Conservation (phyloP, 2,888 invertebrate species). For the Limnephilus auricula region DNA sequence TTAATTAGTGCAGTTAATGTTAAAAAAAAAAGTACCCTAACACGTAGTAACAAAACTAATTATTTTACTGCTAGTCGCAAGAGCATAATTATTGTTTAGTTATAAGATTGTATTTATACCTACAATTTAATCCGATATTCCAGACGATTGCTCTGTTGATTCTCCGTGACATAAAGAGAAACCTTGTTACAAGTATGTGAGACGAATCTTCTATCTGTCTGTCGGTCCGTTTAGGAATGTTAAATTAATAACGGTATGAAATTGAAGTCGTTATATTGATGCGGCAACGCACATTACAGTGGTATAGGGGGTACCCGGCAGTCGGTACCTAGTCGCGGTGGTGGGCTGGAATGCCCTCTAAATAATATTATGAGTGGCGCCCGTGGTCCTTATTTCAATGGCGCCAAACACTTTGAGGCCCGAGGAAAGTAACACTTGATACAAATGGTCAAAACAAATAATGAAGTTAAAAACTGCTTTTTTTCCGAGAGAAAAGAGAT, state of each 20-base stretch:
- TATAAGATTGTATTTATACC: not conserved
- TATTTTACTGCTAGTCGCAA: too few relatives aligned
- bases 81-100: too few relatives aligned
- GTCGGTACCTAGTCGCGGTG: not conserved
- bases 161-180: not conserved
- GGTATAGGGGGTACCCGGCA: not conserved
- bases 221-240: conserved; percentile 4
- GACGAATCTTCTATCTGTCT: not conserved
- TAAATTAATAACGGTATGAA: conserved; percentile 38
- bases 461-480: not conserved
- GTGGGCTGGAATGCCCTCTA: conserved; percentile 23
- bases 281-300: not conserved
- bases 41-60: too few relatives aligned
- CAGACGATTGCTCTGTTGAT: not conserved
- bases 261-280: conserved; percentile 11
- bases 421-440: not conserved
- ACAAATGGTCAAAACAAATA: not conserved
- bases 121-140: not conserved
- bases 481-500: too few relatives aligned
- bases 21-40: too few relatives aligned
- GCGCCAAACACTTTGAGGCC: conserved; percentile 50
- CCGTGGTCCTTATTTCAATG: conserved; percentile 3
- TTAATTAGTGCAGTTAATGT: too few relatives aligned
- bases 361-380: not conserved
- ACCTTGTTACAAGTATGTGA: not conserved